These are phyloP conservation scores for Gasteruption jaculator DNA, from an alignment of 2,888 invertebrate species.

Conservation along the genomic window DNA sequence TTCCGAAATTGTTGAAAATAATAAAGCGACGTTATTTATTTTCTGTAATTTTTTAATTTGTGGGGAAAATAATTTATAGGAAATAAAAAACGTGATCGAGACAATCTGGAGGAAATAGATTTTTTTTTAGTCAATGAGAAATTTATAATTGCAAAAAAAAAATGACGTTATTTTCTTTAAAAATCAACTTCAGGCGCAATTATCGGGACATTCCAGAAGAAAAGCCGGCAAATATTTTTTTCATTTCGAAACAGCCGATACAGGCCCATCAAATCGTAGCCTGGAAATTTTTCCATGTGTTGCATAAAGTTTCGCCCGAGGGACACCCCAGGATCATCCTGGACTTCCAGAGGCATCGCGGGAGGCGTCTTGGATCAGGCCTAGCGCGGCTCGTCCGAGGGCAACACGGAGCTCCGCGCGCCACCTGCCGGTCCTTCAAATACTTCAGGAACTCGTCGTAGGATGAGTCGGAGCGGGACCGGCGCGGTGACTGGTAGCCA, in stretches of 20 bases:
- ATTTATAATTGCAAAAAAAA: too few species aligned
- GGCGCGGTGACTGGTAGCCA: too few species aligned
- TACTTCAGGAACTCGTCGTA: conserved; percentile 53
- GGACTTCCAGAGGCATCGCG: conserved; percentile 76
- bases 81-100: too few species aligned
- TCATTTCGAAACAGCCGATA: conserved; percentile 65
- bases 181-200: conserved; percentile 73
- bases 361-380: too few species aligned
- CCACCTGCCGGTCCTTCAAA: conserved; percentile 54
- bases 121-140: too few species aligned
- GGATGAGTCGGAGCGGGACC: conserved; percentile 25
- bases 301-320: conserved; percentile 92
- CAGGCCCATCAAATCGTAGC: conserved; percentile 92
- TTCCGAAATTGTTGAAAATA: too few species aligned
- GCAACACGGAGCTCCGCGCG: conserved; percentile 57
- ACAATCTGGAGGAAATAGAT: too few species aligned
- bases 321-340: conserved; percentile 83
- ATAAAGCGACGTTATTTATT: too few species aligned
- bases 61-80: too few species aligned
- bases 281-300: conserved; percentile 98
- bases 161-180: too few species aligned
- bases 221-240: conserved; percentile 85
- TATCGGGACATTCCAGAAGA: conserved; percentile 89
- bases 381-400: too few species aligned
- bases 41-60: too few species aligned